Evolutionary conservation across 2,888 invertebrate genomes (phyloP).

Genomic region (Eurois occulta): DNA sequence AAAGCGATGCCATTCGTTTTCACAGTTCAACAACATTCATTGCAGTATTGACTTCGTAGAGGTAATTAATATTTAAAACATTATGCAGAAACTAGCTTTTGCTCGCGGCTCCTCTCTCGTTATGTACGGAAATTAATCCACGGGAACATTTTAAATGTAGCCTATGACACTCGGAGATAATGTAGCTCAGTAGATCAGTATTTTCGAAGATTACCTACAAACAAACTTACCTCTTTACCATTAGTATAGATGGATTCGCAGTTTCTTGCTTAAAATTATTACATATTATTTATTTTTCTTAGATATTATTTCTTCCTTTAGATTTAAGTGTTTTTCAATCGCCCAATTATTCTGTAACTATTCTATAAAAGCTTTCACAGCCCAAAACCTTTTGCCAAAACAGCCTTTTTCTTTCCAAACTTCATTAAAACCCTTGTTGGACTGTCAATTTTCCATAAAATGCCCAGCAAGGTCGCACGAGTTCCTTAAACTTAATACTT

Average conservation of each 20-base stretch:
- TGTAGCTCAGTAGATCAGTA: no score
- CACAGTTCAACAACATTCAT: not conserved
- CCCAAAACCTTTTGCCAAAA: slow-evolving; percentile 4
- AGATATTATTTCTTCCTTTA: no score
- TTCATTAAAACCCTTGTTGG: not conserved
- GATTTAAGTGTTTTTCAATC: no score
- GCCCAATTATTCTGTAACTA: not conserved
- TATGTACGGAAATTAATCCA: no score
- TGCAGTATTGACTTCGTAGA: no score
- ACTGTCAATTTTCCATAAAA: slow-evolving; percentile 37
- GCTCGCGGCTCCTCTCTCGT: no score
- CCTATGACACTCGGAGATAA: no score
- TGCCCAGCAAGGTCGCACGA: slow-evolving; percentile 28
- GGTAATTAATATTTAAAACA: not conserved
- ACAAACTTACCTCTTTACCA: no score
- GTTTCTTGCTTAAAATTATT: no score
- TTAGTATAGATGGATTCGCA: not conserved
- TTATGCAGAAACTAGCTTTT: not conserved
- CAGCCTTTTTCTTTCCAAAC: slow-evolving; percentile 15
- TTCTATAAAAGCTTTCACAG: not conserved
- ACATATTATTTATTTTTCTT: no score
- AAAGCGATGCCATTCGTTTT: not conserved
- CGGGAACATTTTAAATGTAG: no score
- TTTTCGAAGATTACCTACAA: no score
- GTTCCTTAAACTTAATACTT: slow-evolving; percentile 55